phyloP scores from a whole-genome alignment of 2,113 vertebrate species.

The Atractosteus spatula region DNA sequence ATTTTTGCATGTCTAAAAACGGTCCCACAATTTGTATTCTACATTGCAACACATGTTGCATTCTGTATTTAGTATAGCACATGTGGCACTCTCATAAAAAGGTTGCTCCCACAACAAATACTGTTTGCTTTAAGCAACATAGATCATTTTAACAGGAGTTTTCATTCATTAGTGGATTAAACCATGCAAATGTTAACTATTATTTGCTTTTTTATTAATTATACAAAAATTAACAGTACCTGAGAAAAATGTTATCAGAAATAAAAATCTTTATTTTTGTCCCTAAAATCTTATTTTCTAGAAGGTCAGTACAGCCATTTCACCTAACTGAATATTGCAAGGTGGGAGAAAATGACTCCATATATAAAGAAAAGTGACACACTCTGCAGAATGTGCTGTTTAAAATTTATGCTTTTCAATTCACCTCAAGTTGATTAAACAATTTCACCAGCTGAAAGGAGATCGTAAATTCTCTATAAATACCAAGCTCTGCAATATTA shows the following conservation, averaged over 20 bases:
- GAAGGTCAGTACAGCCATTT: constrained; percentile 8
- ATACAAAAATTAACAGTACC: constrained; percentile 11
- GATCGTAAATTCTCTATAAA: constrained; percentile 28
- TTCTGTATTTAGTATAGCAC: neutral
- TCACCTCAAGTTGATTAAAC: constrained; percentile 31
- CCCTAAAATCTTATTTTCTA: constrained; percentile 21
- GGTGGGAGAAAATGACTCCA: constrained; percentile 28
- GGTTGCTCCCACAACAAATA: neutral
- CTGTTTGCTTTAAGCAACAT: too few relatives aligned
- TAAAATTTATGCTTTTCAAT: constrained; percentile 36
- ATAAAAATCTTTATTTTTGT: neutral
- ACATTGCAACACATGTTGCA: neutral
- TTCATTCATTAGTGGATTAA: neutral
- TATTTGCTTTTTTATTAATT: constrained; percentile 5
- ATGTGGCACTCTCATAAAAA: neutral
- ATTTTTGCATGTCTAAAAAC: too few relatives aligned
- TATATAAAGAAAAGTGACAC: constrained; percentile 30
- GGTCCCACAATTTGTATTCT: too few relatives aligned
- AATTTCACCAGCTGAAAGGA: constrained; percentile 27
- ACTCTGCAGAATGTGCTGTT: constrained; percentile 23
- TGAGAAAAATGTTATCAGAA: constrained; percentile 1
- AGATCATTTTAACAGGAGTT: neutral
- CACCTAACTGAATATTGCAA: constrained; percentile 24
- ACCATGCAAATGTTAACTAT: neutral
- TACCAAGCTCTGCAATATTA: constrained; percentile 24